Percentiles rank a stretch among this genome's conserved stretches.
Evolutionary conservation across 2,888 invertebrate species (phyloP).

Genomic region (Tachystola acroxantha): DNA sequence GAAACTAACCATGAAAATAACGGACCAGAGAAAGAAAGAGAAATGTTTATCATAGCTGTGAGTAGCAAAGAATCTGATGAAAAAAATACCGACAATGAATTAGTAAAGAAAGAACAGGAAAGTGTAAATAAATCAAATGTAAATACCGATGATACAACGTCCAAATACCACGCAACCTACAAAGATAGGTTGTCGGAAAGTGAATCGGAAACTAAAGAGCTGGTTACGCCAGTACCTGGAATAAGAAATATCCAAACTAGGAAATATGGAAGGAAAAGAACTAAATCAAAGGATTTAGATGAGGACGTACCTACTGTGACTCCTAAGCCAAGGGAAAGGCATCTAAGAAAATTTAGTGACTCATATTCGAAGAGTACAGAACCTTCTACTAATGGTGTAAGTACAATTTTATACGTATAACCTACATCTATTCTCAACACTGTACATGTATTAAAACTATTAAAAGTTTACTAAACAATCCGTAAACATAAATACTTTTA

Average conservation of each 20-base stretch:
- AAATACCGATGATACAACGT: constrained; percentile 36
- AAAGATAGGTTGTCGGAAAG: constrained; percentile 38
- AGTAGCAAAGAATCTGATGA: constrained; percentile 58
- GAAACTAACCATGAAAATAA: constrained; percentile 21
- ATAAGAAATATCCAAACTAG: constrained; percentile 61
- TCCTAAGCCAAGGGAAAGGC: constrained; percentile 41
- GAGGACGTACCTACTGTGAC: constrained; percentile 32
- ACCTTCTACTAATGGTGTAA: constrained; percentile 63
- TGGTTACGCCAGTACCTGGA: constrained; percentile 36
- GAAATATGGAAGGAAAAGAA: constrained; percentile 45
- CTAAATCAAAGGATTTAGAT: constrained; percentile 30
- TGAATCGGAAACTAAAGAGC: constrained; percentile 27
- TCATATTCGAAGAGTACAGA: constrained; percentile 59
- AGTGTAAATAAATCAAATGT: constrained; percentile 36
- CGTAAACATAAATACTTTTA: no score
- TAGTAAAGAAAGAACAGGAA: constrained; percentile 34
- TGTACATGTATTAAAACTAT: no score
- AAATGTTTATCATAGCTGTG: constrained; percentile 50
- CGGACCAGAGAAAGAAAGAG: constrained; percentile 26
- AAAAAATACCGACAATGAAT: constrained; percentile 40
- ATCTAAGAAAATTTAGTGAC: constrained; percentile 52
- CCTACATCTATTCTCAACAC: no score
- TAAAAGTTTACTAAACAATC: no score
- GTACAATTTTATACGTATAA: no score
- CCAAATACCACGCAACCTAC: constrained; percentile 60